Base-by-base conservation (phyloP, 1,140 invertebrate species). In the Leptoteleia sp. region DNA sequence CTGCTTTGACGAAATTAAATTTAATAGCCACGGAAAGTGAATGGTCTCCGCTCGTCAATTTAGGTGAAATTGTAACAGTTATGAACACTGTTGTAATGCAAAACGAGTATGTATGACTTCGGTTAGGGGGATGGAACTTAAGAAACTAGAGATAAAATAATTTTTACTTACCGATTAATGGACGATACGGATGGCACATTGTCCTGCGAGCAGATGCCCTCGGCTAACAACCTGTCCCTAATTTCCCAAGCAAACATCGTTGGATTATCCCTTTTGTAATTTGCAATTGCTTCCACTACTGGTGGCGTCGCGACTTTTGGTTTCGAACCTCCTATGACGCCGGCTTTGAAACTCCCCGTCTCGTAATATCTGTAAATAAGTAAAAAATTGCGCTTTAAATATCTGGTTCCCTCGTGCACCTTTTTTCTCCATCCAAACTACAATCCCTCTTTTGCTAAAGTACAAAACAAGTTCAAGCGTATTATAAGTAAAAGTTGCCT, bases 231-330 rank as follows among this genome's bases (percentile, higher is more conserved):
- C 89, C 97, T 92, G 90, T 99, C 98, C 29, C 98, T 91, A 83
- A 99, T 99, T 90, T 99, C 98, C 98, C 98, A 99, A 1, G 98
- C 98, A 88, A 99, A 99, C 98, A 99, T 99, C 11, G 98, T 99
- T 0, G 98, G 98, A 90, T 99, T 99, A 88, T 99, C 97, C 67
- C 97, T 92, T 89, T 99, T 99, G 92, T 99, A 99, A 78, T 96
- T 96, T 1, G 97, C 96, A 76, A 99, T 99, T 35, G 98, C 97
- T 85, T 99, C 97, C 17, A 99, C 98, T 7, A 99, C 98, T 40
- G 97, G 96, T 0, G 98, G 98, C 0, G 98, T 99, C 1, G 98
- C 98, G 19, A 99, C 98, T 90, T 99, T 99, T 5, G 98, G 98
- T 90, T 99, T 99, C 17, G 96, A 98, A 11, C 98, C 98, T 1